Evolutionary conservation across 1,140 invertebrate species (phyloP).

Genomic region (Penaeus vannamei): DNA sequence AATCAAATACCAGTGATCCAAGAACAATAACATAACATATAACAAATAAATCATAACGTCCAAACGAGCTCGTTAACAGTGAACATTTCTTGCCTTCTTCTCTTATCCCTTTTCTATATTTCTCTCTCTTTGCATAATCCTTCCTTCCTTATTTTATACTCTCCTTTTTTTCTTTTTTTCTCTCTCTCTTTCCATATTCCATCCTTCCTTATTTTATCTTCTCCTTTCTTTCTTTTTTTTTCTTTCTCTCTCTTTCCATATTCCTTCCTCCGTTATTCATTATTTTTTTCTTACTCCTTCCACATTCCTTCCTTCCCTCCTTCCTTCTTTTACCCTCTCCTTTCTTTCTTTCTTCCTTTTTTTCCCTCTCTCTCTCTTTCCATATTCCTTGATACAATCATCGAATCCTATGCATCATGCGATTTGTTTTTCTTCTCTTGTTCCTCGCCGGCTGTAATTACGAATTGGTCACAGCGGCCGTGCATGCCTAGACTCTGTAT

Average conservation of each 20-base stretch:
- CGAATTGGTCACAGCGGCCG: too few species aligned
- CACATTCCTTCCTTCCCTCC: slow-evolving; percentile 43
- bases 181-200: neutral
- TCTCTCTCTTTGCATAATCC: neutral
- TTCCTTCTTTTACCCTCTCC: slow-evolving; percentile 67
- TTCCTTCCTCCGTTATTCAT: neutral
- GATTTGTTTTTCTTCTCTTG: too few species aligned
- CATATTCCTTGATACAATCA: slow-evolving; percentile 53
- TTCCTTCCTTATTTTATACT: neutral
- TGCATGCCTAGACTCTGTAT: too few species aligned
- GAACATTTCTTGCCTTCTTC: neutral
- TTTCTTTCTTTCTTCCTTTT: slow-evolving; percentile 55
- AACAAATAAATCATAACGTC: too few species aligned
- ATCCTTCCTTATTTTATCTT: neutral
- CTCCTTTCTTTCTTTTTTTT: slow-evolving; percentile 1
- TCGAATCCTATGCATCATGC: neutral
- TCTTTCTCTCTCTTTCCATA: slow-evolving; percentile 54
- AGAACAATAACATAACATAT: too few species aligned
- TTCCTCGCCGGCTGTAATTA: too few species aligned
- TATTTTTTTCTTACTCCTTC: slow-evolving; percentile 38
- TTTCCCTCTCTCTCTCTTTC: neutral
- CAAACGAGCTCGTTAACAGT: too few species aligned
- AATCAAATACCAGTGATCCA: too few species aligned
- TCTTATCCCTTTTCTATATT: neutral
- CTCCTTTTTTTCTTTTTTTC: neutral